Percentiles rank a stretch among this genome's conserved stretches.
These are phyloP conservation scores for Oophaga pumilio DNA, from an alignment of 2,113 vertebrate species.

Conservation along the genomic window DNA sequence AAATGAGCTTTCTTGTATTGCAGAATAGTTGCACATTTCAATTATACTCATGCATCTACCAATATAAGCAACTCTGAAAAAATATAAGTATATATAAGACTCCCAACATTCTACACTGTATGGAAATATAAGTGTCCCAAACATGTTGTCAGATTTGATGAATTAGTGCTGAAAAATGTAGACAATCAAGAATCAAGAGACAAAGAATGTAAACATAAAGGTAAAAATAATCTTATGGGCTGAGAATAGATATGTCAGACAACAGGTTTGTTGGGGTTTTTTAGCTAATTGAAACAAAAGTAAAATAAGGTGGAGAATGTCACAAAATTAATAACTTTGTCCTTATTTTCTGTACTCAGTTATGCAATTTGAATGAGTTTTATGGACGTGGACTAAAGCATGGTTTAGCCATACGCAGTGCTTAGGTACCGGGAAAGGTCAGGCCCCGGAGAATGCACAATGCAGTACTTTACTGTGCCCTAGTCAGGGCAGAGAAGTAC, in stretches of 20 bases:
- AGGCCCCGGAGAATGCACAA: too few relatives aligned
- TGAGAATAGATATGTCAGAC: constrained; percentile 4
- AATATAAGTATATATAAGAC: neutral
- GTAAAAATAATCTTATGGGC: constrained; percentile 1
- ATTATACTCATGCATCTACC: neutral
- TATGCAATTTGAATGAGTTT: neutral
- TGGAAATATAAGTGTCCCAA: neutral
- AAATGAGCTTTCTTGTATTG: too few relatives aligned
- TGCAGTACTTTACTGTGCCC: too few relatives aligned
- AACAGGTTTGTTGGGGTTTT: constrained; percentile 17
- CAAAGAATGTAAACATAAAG: constrained; percentile 14
- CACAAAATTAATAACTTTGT: neutral
- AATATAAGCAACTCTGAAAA: neutral
- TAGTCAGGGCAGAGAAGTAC: too few relatives aligned
- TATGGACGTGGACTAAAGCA: neutral
- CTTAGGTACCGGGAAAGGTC: too few relatives aligned
- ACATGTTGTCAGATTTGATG: neutral
- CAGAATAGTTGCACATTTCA: too few relatives aligned
- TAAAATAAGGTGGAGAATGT: neutral
- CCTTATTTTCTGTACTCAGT: neutral
- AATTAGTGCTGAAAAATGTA: constrained; percentile 32
- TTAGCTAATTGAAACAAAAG: neutral
- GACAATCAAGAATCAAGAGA: neutral
- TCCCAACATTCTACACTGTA: neutral
- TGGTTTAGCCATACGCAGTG: neutral